phyloP scores from a whole-genome alignment of 2,113 vertebrate genomes.

The Hypanus sabinus region DNA sequence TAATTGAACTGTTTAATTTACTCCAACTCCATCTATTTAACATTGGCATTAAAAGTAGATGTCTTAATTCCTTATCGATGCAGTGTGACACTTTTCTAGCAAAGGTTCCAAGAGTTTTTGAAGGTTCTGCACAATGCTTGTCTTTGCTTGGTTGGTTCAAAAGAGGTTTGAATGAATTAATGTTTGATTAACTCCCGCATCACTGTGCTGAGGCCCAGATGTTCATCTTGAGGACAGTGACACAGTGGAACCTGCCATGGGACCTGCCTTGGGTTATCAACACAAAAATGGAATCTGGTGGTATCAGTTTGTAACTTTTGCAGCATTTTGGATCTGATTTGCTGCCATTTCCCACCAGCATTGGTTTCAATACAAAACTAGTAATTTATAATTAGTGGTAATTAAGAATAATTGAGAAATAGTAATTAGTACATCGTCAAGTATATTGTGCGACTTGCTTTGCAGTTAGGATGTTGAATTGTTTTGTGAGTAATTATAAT shows the following conservation, averaged over 20 bases:
- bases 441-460: background rate
- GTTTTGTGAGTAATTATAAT: too few relatives aligned
- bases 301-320: background rate
- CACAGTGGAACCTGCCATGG: too few relatives aligned
- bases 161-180: background rate
- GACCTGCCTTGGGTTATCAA: too few relatives aligned
- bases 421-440: background rate
- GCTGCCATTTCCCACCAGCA: background rate
- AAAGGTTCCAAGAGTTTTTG: background rate
- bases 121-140: background rate
- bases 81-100: background rate
- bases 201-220: background rate
- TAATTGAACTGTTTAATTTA: background rate
- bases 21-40: background rate
- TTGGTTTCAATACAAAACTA: background rate
- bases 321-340: background rate
- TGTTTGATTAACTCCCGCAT: background rate
- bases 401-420: too few relatives aligned
- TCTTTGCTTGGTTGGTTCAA: background rate
- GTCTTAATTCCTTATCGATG: background rate
- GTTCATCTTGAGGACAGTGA: background rate
- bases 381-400: background rate
- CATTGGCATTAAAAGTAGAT: background rate
- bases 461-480: background rate
- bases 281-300: background rate